These are phyloP conservation scores for Plestiodon gilberti DNA, from an alignment of 2,113 vertebrate genomes.

Conservation along the genomic window DNA sequence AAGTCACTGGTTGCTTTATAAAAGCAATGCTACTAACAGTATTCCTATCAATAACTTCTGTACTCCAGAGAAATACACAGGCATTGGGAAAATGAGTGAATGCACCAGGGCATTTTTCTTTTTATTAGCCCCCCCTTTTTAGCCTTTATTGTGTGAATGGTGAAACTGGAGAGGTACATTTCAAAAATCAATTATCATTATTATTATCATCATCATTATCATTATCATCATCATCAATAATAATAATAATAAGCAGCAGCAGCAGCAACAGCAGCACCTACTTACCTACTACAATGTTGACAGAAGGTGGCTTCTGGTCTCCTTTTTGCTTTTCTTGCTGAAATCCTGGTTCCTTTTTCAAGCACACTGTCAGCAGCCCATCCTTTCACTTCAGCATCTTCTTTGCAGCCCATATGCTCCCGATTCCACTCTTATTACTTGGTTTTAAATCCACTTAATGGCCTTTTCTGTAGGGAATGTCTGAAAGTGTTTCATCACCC, in stretches of 20 bases:
- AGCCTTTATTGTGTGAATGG: neutral
- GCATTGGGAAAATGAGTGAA: neutral
- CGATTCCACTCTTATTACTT: neutral
- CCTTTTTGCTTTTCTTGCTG: slow-evolving; percentile 4
- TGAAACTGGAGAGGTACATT: neutral
- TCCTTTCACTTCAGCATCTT: neutral
- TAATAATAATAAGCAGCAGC: too few relatives aligned
- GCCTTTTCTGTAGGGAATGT: neutral
- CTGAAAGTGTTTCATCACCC: neutral
- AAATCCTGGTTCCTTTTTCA: neutral
- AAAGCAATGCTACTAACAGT: neutral
- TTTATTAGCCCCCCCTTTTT: neutral
- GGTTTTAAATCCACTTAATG: slow-evolving; percentile 26
- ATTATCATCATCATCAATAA: too few relatives aligned
- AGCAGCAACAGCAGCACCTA: neutral
- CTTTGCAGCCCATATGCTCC: neutral
- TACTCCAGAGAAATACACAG: neutral
- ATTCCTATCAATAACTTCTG: neutral
- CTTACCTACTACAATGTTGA: neutral
- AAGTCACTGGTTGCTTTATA: neutral
- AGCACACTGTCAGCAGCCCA: neutral
- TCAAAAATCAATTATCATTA: slow-evolving; percentile 1
- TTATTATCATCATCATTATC: too few relatives aligned
- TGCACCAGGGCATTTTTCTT: neutral
- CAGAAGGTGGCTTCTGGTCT: slow-evolving; percentile 1